Evolutionary conservation across 1,140 invertebrate genomes (phyloP).

Genomic region (Leucophenga varia): DNA sequence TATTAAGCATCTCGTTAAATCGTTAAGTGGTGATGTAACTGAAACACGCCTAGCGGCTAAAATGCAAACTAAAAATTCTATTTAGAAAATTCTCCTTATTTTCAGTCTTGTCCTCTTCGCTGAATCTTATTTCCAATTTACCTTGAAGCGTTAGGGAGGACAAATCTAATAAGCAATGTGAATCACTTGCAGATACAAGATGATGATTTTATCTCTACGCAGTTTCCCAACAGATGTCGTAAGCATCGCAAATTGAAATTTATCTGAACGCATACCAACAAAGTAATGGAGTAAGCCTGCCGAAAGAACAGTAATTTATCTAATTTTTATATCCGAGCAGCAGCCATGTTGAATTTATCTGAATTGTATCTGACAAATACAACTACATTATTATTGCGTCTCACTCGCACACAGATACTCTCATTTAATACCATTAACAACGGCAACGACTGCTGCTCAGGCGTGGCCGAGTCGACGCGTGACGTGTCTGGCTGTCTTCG

Average conservation of each 20-base stretch:
- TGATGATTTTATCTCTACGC: constrained; percentile 12
- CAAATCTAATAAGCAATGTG: no score
- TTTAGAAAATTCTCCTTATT: constrained; percentile 12
- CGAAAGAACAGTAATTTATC: not conserved
- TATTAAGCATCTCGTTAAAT: no score
- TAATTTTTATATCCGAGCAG: not conserved
- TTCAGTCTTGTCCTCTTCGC: constrained; percentile 13
- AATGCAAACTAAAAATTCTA: constrained; percentile 11
- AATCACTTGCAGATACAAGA: constrained; percentile 23
- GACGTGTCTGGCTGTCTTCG: no score
- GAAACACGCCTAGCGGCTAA: constrained; percentile 27
- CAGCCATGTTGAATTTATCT: constrained; percentile 50
- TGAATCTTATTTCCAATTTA: constrained; percentile 23
- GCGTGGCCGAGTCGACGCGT: no score
- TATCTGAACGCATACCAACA: no score
- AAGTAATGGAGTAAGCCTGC: no score
- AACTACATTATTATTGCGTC: constrained; percentile 27
- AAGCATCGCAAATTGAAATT: constrained; percentile 11
- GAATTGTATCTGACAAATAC: constrained; percentile 23
- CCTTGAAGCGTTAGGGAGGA: no score
- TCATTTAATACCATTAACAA: no score
- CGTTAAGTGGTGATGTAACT: no score
- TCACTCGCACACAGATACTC: constrained; percentile 45
- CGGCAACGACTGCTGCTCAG: constrained; percentile 19
- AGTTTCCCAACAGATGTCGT: constrained; percentile 21